Evolutionary conservation across 2,797 vertebrate genomes (phyloP), one percentile per base, ranked within the genome.

Genomic region (Tokudaia tokunoshimensis): DNA sequence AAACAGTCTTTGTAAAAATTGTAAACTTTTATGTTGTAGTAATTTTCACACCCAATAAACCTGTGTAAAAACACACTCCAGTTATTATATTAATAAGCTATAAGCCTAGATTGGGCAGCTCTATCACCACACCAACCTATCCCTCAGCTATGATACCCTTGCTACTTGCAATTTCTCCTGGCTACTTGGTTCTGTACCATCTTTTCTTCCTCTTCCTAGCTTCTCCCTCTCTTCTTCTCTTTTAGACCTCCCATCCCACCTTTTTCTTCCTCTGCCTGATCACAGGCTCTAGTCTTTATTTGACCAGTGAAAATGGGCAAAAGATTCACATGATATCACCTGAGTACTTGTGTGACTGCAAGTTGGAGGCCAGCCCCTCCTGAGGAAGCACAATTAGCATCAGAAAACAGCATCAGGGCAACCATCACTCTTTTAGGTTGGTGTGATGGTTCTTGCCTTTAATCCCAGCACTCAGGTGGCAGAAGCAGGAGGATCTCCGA

Each of bases 1-100:
- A 95, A 86, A 61, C 61, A n/a, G 41, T 82, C n/a, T 55, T 13
- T 91, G 89, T 85, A 47, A 70, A 94, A 70, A 78, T 5, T 90
- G 50, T 95, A 59, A 74, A 55, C 61, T 87, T 82, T 92, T 22
- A 61, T 72, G n/a, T 72, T 37, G 7, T 7, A 67, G 65, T 72
- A 37, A 20, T 72, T 72, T 72, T 72, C 70, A 72, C n/a, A 72
- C 70, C n/a, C 8, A 37, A 20, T 72, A 72, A 72, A 20, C 70
- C 70, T 8, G 17, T 72, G n/a, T 37, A 72, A 72, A 72, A 72
- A 37, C 70, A 72, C 8, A 72, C 67, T 37, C 34, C n/a, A 72
- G 17, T 72, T 72, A 72, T 70, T n/a, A 70, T 37, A 19, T 72
- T 72, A 37, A 37, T 72, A 72, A 72, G n/a, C 70, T 72, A 72